phyloP scores from a whole-genome alignment of 2,888 invertebrate species.

The Sinotaia quadrata region DNA sequence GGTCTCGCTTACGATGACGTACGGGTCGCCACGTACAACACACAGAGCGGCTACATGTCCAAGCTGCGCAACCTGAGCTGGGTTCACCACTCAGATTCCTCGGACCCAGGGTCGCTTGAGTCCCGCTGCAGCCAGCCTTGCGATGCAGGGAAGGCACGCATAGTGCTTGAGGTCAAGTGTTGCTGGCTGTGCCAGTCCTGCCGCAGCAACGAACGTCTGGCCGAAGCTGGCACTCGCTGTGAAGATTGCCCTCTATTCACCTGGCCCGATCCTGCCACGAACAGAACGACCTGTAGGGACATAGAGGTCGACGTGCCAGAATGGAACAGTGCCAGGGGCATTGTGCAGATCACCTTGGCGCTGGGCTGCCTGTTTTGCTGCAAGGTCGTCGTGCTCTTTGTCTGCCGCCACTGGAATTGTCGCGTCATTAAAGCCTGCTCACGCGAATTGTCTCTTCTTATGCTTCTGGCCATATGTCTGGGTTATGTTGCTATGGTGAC shows the following conservation, averaged over 20 bases:
- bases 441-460: constrained; percentile 56
- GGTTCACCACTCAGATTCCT: not conserved
- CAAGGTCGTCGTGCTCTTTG: constrained; percentile 17
- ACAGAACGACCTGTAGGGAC: constrained; percentile 26
- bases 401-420: constrained; percentile 32
- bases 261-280: constrained; percentile 44
- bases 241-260: constrained; percentile 33
- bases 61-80: not conserved
- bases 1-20: not conserved
- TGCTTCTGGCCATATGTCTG: constrained; percentile 51
- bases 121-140: constrained; percentile 34
- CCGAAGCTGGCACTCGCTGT: constrained; percentile 36
- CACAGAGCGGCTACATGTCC: not conserved
- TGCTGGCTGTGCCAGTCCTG: constrained; percentile 48
- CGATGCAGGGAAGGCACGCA: not conserved
- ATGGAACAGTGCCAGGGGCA: constrained; percentile 21
- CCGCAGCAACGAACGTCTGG: constrained; percentile 39
- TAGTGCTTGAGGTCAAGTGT: constrained; percentile 36
- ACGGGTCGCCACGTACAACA: not conserved
- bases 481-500: constrained; percentile 50
- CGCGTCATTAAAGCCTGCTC: constrained; percentile 61
- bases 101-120: constrained; percentile 8
- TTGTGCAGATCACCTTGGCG: constrained; percentile 24
- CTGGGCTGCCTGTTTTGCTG: constrained; percentile 18
- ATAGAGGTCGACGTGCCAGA: constrained; percentile 26